Evolutionary conservation across 2,797 vertebrate species (phyloP).

Genomic region (Prunella strophiata): DNA sequence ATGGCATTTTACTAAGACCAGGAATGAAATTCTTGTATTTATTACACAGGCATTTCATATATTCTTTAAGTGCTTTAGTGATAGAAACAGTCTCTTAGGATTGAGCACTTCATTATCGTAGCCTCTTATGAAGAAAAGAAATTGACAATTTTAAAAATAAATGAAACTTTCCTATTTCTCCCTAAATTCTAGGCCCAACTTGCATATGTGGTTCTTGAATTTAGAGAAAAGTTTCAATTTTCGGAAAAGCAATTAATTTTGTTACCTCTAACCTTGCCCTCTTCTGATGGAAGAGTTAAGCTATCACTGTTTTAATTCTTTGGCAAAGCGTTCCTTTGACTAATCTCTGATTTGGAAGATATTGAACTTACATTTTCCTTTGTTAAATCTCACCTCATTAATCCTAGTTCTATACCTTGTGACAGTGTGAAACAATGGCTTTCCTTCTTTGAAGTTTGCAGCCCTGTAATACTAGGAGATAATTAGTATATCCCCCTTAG

Average conservation of each 20-base stretch:
- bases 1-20: background rate
- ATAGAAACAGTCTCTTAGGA: background rate
- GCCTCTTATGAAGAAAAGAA: background rate
- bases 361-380: background rate
- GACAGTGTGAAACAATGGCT: conserved; percentile 20
- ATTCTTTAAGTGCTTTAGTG: background rate
- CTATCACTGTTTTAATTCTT: background rate
- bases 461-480: background rate
- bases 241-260: background rate
- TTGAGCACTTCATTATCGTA: background rate
- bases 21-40: background rate
- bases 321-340: background rate
- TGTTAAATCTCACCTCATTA: conserved; percentile 39
- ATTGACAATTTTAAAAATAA: background rate
- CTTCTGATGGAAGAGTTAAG: background rate
- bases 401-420: background rate
- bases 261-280: background rate
- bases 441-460: conserved; percentile 20
- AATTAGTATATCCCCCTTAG: conserved; percentile 24
- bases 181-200: background rate
- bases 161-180: background rate
- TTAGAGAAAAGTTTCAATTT: background rate
- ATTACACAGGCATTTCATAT: background rate
- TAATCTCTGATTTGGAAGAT: conserved; percentile 24
- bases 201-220: background rate